Evolutionary conservation across 2,888 invertebrate species (phyloP), one percentile per base, ranked within the genome.

Genomic region (Leptodirus hochenwartii): DNA sequence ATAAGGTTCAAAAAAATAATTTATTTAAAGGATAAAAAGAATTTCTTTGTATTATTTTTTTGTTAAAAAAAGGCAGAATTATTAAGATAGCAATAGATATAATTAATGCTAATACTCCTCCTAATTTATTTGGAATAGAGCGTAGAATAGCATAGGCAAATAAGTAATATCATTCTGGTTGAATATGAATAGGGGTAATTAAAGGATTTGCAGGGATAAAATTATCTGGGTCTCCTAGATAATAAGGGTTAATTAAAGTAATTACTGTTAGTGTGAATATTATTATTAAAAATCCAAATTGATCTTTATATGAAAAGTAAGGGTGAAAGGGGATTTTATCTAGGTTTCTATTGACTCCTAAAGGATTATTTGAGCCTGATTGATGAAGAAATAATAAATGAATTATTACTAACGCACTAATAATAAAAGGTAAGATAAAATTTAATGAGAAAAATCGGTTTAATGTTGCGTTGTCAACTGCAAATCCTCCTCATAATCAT

Each of bases 91-190:
- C 46, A 58, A 79, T 72, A 35, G 73, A 75, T 50, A 68, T 42
- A 1, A 69, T 37, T 58, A 77, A 45, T 0, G 69, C 69, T 44
- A 76, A 56, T 26, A 79, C 77, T 37, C 79, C 78, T 30, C 77
- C 76, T 57, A 78, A 47, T 64, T 81, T 79, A 59, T 75, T 79
- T 4, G 79, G 78, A 33, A 81, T 76, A 22, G 77, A 76, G 14
- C 79, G 79, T 45, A 81, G 41, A 60, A 81, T 79, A 11, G 78
- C 74, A 53, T 80, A 80, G 9, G 79, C 77, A 62, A 79, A 80
- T 61, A 81, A 51, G 45, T 80, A 82, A 51, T 81, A 81, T 69
- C 78, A 81, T 66, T 82, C 80, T 25, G 76, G 79, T 64, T 79
- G 74, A 59, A 79, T 79, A 48, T 77, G 77, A 6, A 64, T 49